Conservation (phyloP, 2,888 invertebrate species). For the Cacoxenus indagator region DNA sequence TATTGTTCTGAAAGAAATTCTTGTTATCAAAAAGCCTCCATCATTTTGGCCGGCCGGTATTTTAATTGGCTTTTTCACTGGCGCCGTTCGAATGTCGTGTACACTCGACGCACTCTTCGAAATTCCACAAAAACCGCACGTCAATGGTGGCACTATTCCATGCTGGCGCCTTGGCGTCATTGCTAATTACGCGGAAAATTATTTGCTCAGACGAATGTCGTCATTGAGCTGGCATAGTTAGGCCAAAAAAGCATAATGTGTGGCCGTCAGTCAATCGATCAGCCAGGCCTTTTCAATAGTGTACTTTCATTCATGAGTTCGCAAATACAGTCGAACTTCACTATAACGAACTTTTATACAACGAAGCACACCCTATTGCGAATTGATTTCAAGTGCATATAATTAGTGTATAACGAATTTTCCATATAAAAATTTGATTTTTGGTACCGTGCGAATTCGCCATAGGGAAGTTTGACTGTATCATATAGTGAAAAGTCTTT, state of each 20-base stretch:
- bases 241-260: slow-evolving; percentile 47
- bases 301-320: neutral
- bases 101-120: slow-evolving; percentile 6
- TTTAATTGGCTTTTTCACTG: slow-evolving; percentile 6
- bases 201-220: slow-evolving; percentile 53
- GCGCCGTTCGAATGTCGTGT: neutral
- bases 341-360: no score
- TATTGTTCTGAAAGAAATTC: neutral
- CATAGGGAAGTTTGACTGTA: no score
- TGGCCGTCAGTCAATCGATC: no score
- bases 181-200: slow-evolving; percentile 12
- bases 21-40: neutral
- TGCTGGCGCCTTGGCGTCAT: slow-evolving; percentile 11
- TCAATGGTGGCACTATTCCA: slow-evolving; percentile 39
- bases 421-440: no score
- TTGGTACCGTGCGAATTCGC: no score
- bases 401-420: no score
- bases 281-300: neutral
- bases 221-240: slow-evolving; percentile 34
- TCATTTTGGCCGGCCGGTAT: slow-evolving; percentile 9
- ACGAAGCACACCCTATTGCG: neutral
- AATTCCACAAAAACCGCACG: neutral
- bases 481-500: no score
- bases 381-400: no score
- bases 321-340: neutral